phyloP scores from a whole-genome alignment of 2,888 invertebrate species.

The Tipula helvola region DNA sequence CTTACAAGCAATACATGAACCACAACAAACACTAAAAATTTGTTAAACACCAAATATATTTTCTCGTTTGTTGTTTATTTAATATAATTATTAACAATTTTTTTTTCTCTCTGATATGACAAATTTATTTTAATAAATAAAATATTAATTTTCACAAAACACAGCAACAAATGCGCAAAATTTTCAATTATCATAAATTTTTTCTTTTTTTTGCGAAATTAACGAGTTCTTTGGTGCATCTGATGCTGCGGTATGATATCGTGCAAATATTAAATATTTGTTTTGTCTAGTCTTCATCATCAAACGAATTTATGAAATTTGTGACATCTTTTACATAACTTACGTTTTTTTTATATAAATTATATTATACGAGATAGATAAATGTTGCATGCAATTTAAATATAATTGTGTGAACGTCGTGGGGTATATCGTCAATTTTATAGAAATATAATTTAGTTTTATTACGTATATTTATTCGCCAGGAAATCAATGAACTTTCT shows the following conservation, averaged over 20 bases:
- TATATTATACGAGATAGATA: background rate
- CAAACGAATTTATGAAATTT: background rate
- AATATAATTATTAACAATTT: background rate
- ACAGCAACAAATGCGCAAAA: background rate
- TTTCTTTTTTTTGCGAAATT: background rate
- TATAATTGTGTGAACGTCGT: background rate
- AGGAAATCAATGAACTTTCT: background rate
- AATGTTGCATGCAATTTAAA: background rate
- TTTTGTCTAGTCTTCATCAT: background rate
- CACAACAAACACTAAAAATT: background rate
- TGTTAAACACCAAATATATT: background rate
- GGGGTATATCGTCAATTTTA: background rate
- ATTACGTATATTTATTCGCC: background rate
- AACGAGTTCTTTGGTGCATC: background rate
- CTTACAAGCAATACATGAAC: background rate
- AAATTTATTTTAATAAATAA: background rate
- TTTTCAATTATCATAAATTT: background rate
- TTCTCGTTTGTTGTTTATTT: background rate
- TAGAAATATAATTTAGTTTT: background rate
- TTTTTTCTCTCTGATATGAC: background rate
- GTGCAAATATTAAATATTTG: background rate
- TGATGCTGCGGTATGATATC: background rate
- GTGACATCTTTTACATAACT: background rate
- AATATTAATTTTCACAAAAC: background rate
- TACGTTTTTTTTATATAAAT: background rate